Conservation (phyloP, 2,888 invertebrate species). For the Pristionchus fissidentatus region DNA sequence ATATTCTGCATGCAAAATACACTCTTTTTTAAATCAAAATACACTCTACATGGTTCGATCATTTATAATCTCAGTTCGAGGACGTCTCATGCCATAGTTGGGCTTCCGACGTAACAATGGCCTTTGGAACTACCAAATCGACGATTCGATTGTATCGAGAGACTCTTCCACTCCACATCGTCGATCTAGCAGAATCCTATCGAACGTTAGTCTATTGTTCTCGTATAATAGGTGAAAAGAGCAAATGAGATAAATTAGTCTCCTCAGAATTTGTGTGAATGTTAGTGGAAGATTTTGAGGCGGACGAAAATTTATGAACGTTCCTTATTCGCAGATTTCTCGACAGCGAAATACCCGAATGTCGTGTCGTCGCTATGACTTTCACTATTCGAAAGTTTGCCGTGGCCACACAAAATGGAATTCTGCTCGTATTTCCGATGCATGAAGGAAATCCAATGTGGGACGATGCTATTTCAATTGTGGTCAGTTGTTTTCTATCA, state of each 20-base stretch:
- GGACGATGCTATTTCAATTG: slow-evolving; percentile 21
- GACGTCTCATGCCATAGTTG: slow-evolving; percentile 65
- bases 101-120: slow-evolving; percentile 70
- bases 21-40: background rate
- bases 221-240: background rate
- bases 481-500: too few species aligned
- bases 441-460: slow-evolving; percentile 25
- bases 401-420: slow-evolving; percentile 43
- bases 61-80: slow-evolving; percentile 18
- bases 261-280: too few species aligned
- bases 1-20: background rate
- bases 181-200: slow-evolving; percentile 59
- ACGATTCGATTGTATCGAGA: slow-evolving; percentile 66
- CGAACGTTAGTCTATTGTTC: slow-evolving; percentile 52
- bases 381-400: slow-evolving; percentile 46
- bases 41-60: background rate
- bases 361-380: slow-evolving; percentile 46
- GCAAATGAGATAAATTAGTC: too few species aligned
- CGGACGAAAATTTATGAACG: background rate
- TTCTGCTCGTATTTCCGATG: slow-evolving; percentile 45
- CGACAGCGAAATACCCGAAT: slow-evolving; percentile 43
- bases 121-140: slow-evolving; percentile 66
- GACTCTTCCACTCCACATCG: slow-evolving; percentile 65
- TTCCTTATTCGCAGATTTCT: slow-evolving; percentile 4
- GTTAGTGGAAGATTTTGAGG: too few species aligned